Evolutionary conservation across 2,113 vertebrate species (phyloP), one percentile per base, ranked within the genome.

Genomic region (Synodontis membranacea): DNA sequence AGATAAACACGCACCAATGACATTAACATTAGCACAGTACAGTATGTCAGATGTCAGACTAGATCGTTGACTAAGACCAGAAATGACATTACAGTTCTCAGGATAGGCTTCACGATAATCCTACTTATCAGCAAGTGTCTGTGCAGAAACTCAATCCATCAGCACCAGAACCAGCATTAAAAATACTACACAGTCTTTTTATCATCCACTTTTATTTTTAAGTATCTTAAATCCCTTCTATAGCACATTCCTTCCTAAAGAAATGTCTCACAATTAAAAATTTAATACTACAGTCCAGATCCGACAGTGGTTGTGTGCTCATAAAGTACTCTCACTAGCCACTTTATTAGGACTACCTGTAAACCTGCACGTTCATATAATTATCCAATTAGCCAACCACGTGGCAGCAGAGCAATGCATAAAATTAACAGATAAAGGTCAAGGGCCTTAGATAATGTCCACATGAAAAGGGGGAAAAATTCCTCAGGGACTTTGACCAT

Each of bases 11-110:
- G 74, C 42, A 62, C 34, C 31, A 80, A 28, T 23, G n/a, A 52
- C 83, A 74, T 66, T 58, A 42, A 80, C n/a, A 84, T 84, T 76
- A 74, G 50, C 42, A 72, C 64, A 88, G 0, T 23, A 34, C 58
- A 52, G 64, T 52, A 54, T 84, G 52, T 39, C 83, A 84, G 15
- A 74, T 60, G 56, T 64, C n/a, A 70, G 23, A 70, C 64, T 82
- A 85, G 74, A 12, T 3, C n/a, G 8, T 15, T 58, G 25, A 64
- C 31, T 66, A 37, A 64, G 72, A 74, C 50, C 76, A 85, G 42
- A 62, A 46, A 56, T 54, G 31, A 82, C 80, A 83, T 64, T 66
- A 78, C 34, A 78, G 48, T 21, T 42, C 37, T 46, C 46, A 70
- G 60, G 48, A 37, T 9, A 76, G 8, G 46, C 42, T 34, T 3